A percentile compares a stretch with the other conserved stretches of the same genome.
phyloP scores from a whole-genome alignment of 2,888 invertebrate species.

The Cryptops parisi region DNA sequence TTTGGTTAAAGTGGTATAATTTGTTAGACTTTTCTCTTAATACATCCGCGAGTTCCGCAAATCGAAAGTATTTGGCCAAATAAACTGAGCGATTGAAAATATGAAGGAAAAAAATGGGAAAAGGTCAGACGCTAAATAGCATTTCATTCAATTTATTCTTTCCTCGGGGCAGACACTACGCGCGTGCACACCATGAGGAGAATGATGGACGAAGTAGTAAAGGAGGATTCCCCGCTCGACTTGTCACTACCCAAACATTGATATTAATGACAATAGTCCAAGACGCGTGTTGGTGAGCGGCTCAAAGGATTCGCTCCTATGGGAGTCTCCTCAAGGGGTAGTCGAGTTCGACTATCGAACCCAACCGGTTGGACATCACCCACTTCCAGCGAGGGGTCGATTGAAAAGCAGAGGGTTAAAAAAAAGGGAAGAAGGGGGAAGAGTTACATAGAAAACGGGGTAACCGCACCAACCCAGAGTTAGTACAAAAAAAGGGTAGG shows the following conservation, averaged over 20 bases:
- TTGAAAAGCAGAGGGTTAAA: not conserved
- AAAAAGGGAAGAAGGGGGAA: not conserved
- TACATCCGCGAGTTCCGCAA: no score
- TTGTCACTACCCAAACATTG: constrained; percentile 9
- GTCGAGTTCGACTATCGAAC: not conserved
- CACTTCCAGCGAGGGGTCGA: not conserved
- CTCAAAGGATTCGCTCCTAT: constrained; percentile 13
- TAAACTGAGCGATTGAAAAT: no score
- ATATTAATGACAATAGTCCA: constrained; percentile 12
- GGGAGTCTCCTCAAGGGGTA: not conserved
- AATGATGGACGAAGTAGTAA: no score
- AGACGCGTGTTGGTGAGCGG: not conserved
- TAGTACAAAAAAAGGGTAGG: not conserved
- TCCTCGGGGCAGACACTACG: constrained; percentile 2
- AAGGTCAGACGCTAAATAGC: not conserved
- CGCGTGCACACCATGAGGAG: no score
- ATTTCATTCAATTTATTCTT: constrained; percentile 11
- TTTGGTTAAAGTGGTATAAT: no score
- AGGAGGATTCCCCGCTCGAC: not conserved
- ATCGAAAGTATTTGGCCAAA: no score
- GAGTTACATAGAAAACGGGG: no score
- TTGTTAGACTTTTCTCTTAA: no score
- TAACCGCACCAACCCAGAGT: not conserved
- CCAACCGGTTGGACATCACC: not conserved
- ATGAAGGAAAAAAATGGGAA: no score